phyloP scores from a whole-genome alignment of 2,888 invertebrate genomes.

The Hypsopygia costalis region DNA sequence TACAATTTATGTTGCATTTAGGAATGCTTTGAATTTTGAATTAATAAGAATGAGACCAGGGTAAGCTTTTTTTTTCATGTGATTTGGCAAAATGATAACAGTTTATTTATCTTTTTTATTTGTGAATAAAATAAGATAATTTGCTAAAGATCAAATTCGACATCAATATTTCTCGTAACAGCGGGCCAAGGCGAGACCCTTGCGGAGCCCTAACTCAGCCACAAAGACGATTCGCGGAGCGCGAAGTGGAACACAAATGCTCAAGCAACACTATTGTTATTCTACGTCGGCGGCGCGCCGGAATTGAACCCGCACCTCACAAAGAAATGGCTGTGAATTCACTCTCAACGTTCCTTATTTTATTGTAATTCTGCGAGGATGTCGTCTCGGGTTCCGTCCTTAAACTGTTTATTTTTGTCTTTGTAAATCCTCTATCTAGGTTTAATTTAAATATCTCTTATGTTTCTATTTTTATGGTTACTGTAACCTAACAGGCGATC shows the following conservation, averaged over 20 bases:
- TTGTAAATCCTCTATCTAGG: not conserved
- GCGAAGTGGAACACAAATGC: conserved; percentile 16
- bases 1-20: too few relatives aligned
- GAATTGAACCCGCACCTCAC: conserved; percentile 45
- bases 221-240: conserved; percentile 34
- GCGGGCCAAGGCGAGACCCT: conserved; percentile 16
- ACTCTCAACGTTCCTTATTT: conserved; percentile 48
- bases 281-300: conserved; percentile 31
- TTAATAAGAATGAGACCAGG: too few relatives aligned
- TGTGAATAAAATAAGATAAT: too few relatives aligned
- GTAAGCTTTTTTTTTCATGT: too few relatives aligned
- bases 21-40: too few relatives aligned
- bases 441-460: not conserved
- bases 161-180: not conserved
- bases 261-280: conserved; percentile 43
- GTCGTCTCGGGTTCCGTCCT: conserved; percentile 27
- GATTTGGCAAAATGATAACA: too few relatives aligned
- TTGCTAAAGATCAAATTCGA: too few relatives aligned
- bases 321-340: conserved; percentile 50
- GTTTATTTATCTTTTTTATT: too few relatives aligned
- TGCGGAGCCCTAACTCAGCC: conserved; percentile 20
- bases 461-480: too few relatives aligned
- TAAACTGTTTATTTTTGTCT: conserved; percentile 1
- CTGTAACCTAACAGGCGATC: too few relatives aligned
- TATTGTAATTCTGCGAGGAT: conserved; percentile 54